These are phyloP conservation scores for Myotis findleyi DNA, from an alignment of 2,797 vertebrate genomes.

Conservation along the genomic window DNA sequence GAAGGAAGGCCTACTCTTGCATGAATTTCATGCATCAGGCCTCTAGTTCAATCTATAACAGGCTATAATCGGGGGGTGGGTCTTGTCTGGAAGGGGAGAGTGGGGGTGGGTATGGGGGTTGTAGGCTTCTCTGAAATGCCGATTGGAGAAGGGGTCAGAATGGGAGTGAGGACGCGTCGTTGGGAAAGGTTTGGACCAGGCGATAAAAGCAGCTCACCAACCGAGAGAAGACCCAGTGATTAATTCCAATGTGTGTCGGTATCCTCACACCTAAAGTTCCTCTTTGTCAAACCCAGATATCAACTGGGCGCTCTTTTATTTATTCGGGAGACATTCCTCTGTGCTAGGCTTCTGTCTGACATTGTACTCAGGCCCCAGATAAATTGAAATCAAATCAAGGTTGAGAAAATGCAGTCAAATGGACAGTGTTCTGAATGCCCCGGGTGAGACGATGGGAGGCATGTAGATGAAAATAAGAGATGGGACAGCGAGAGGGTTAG, in stretches of 20 bases:
- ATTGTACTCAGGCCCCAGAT: too few species aligned
- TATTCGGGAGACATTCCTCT: neutral
- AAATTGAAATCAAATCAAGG: neutral
- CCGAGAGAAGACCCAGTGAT: neutral
- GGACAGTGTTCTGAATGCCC: neutral
- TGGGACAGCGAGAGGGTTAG: too few species aligned
- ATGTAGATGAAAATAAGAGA: accelerated
- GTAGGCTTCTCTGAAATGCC: neutral
- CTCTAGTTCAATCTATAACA: neutral
- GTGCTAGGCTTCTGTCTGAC: neutral
- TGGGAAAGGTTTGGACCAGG: neutral
- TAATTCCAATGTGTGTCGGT: neutral
- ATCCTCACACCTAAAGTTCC: neutral
- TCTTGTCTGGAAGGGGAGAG: neutral
- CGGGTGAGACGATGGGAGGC: neutral
- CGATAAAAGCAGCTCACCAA: neutral
- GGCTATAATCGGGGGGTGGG: neutral
- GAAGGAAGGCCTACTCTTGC: too few species aligned
- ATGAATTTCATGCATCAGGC: too few species aligned
- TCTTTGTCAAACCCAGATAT: neutral
- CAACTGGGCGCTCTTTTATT: neutral
- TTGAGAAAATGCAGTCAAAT: neutral
- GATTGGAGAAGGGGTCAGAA: neutral
- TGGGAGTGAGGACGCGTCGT: neutral
- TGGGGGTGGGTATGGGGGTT: neutral